These are phyloP conservation scores for Clepsis dumicolana DNA, from an alignment of 2,888 invertebrate genomes.

Conservation along the genomic window DNA sequence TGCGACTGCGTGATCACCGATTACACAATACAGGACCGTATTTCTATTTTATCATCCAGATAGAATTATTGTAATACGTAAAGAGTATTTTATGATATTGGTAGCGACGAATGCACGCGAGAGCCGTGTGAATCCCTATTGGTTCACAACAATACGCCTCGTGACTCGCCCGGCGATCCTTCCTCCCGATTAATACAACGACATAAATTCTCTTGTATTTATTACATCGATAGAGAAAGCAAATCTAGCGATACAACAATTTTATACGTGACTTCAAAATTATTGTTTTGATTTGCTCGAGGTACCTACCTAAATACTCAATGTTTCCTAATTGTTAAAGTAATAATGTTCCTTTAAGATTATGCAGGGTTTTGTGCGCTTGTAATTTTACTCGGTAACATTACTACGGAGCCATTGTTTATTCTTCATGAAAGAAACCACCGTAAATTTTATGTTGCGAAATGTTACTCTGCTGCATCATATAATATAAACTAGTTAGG, in stretches of 20 bases:
- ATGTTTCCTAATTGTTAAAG: not conserved
- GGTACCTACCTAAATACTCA: not conserved
- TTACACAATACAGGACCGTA: slow-evolving; percentile 5
- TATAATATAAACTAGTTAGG: slow-evolving; percentile 18
- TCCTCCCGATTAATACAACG: slow-evolving; percentile 76
- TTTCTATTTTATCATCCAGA: slow-evolving; percentile 55
- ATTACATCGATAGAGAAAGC: slow-evolving; percentile 70
- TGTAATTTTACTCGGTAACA: not conserved
- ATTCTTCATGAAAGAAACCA: slow-evolving; percentile 18
- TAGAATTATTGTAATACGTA: slow-evolving; percentile 69
- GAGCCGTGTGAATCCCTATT: slow-evolving; percentile 75
- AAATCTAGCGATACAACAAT: slow-evolving; percentile 50
- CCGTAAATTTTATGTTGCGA: slow-evolving; percentile 11
- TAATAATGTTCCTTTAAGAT: not conserved
- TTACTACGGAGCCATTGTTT: not conserved
- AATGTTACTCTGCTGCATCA: slow-evolving; percentile 15
- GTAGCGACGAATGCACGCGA: slow-evolving; percentile 64
- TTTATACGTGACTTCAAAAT: slow-evolving; percentile 53
- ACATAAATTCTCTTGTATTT: slow-evolving; percentile 81
- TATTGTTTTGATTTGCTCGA: slow-evolving; percentile 39
- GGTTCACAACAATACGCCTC: slow-evolving; percentile 74
- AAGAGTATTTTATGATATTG: slow-evolving; percentile 60
- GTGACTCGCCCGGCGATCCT: slow-evolving; percentile 77
- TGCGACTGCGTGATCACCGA: slow-evolving; percentile 8
- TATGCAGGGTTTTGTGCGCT: not conserved